Evolutionary conservation across 2,797 vertebrate species (phyloP).

Genomic region (Anas capensis): DNA sequence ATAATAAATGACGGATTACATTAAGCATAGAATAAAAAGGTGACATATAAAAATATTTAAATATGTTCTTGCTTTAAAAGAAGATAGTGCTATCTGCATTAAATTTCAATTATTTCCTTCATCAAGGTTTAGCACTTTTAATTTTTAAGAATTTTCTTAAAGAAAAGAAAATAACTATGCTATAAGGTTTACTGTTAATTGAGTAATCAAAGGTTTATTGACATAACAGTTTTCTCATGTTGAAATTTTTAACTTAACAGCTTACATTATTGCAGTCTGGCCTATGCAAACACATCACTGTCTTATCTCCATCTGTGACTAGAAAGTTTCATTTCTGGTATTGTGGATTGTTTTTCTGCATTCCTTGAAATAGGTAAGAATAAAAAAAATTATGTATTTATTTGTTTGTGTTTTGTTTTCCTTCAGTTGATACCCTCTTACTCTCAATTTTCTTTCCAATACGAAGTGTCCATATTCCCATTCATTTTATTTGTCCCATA

Average conservation of each 20-base stretch:
- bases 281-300: neutral
- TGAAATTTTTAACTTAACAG: conserved; percentile 56
- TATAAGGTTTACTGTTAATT: conserved; percentile 25
- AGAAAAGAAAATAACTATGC: neutral
- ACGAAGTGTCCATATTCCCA: neutral
- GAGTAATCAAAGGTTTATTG: conserved; percentile 53
- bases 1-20: neutral
- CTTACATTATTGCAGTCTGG: conserved; percentile 31
- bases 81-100: neutral
- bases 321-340: neutral
- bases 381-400: neutral
- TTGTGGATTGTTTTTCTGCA: neutral
- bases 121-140: neutral
- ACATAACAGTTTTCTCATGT: conserved; percentile 45
- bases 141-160: neutral
- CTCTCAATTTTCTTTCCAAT: neutral
- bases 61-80: neutral
- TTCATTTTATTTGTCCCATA: neutral
- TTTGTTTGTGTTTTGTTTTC: neutral
- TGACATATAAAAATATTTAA: neutral
- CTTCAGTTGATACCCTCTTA: neutral
- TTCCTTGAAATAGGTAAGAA: neutral
- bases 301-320: conserved; percentile 44
- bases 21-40: neutral
- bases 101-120: neutral